phyloP scores from a whole-genome alignment of 2,888 invertebrate genomes.

The Drosophila melanosoma region DNA sequence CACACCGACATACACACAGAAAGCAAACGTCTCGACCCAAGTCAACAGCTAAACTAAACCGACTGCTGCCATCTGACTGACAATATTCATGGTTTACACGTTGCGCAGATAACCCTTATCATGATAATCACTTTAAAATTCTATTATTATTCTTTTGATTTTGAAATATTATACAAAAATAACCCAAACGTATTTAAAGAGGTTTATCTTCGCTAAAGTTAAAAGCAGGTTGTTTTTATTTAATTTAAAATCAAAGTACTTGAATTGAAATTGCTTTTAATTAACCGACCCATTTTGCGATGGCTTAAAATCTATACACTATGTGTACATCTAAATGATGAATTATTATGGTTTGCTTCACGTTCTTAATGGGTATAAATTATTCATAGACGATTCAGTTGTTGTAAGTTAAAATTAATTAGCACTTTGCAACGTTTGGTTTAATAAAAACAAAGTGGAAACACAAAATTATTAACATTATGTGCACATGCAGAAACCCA shows the following conservation, averaged over 20 bases:
- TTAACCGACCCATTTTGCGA: too few species aligned
- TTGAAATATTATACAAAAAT: background rate
- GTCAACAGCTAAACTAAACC: constrained; percentile 53
- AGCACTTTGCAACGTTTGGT: background rate
- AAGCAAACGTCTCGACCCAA: constrained; percentile 32
- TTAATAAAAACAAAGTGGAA: constrained; percentile 1
- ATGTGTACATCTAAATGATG: background rate
- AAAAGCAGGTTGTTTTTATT: background rate
- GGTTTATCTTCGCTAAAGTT: background rate
- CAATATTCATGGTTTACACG: constrained; percentile 31
- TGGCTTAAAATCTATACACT: background rate
- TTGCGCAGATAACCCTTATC: constrained; percentile 6
- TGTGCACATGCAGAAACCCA: constrained; percentile 7
- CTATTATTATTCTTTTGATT: background rate
- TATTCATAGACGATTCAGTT: background rate
- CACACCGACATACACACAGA: background rate
- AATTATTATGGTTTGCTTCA: background rate
- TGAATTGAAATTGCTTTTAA: background rate
- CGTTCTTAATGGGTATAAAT: background rate
- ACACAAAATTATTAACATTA: constrained; percentile 7
- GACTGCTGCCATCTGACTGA: constrained; percentile 27
- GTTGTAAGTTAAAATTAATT: constrained; percentile 1
- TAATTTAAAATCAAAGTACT: background rate
- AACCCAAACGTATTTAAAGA: background rate
- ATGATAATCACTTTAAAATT: background rate